A percentile compares a stretch with the other conserved stretches of the same genome.
Evolutionary conservation across 2,888 invertebrate species (phyloP).

Genomic region (Candidula unifasciata): DNA sequence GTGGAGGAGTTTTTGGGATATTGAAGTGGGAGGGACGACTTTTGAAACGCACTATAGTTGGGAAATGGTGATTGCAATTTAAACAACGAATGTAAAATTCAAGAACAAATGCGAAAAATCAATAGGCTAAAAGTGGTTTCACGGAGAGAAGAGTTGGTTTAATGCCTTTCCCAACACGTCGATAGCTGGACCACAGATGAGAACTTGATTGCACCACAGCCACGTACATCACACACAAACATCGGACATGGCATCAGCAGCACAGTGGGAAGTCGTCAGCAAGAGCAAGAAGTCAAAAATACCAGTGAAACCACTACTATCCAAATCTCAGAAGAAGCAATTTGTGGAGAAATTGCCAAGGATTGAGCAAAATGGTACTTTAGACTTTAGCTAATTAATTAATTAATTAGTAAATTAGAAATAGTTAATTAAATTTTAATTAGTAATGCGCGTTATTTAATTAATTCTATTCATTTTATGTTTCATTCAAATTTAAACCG

Average conservation of each 20-base stretch:
- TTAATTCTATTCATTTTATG: too few species aligned
- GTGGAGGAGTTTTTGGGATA: too few species aligned
- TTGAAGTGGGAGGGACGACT: too few species aligned
- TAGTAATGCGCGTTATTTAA: too few species aligned
- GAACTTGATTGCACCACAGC: conserved; percentile 11
- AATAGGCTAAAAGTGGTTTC: background rate
- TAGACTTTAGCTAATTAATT: background rate
- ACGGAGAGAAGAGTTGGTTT: background rate
- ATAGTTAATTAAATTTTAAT: too few species aligned
- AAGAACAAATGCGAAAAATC: too few species aligned
- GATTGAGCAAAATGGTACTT: conserved; percentile 63
- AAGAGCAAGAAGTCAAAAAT: conserved; percentile 63
- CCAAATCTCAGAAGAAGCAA: conserved; percentile 66
- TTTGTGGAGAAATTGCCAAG: conserved; percentile 68
- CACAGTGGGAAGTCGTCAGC: conserved; percentile 69
- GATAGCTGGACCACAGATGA: background rate
- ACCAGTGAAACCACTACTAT: conserved; percentile 56
- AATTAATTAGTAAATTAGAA: background rate
- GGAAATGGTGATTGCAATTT: too few species aligned
- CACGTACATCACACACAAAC: too few species aligned
- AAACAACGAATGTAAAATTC: too few species aligned
- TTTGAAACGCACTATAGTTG: too few species aligned
- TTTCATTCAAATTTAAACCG: too few species aligned
- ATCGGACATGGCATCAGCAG: conserved; percentile 60
- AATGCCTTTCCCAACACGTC: background rate